Conservation (phyloP, 2,797 vertebrate species). For the Micromesistius poutassou region DNA sequence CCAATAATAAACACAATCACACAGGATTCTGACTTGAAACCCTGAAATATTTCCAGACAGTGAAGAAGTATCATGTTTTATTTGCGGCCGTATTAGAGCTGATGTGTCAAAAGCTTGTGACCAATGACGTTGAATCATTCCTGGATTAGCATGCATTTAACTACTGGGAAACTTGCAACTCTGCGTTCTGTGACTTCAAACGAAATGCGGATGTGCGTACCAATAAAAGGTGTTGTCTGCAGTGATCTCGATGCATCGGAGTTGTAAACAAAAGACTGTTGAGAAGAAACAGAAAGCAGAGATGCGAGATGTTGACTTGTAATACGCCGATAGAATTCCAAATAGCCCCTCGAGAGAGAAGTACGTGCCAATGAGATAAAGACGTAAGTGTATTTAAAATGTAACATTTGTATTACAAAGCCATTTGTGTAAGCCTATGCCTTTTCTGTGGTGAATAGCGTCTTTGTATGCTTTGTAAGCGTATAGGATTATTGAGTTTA, state of each 20-base stretch:
- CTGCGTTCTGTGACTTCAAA: neutral
- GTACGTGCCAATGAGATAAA: slow-evolving; percentile 24
- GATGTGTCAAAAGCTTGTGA: slow-evolving; percentile 61
- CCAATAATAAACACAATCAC: neutral
- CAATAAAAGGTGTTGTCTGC: neutral
- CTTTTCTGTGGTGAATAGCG: neutral
- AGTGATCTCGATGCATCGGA: neutral
- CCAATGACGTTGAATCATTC: slow-evolving; percentile 38
- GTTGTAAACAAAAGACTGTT: neutral
- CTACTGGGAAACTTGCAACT: neutral
- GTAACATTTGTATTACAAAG: neutral
- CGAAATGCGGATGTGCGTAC: neutral
- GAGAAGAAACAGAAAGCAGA: neutral
- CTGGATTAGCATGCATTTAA: neutral
- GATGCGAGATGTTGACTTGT: slow-evolving; percentile 7
- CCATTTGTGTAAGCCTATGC: neutral
- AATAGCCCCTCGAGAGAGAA: slow-evolving; percentile 5
- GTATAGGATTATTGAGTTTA: too few relatives aligned
- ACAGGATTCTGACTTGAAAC: neutral
- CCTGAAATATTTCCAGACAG: neutral
- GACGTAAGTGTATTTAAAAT: slow-evolving; percentile 42
- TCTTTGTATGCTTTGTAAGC: too few relatives aligned
- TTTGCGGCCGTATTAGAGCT: slow-evolving; percentile 9
- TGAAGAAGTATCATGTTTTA: neutral
- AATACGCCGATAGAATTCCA: too few relatives aligned